Conservation (phyloP, 2,888 invertebrate genomes). For the Cephalotes varians region DNA sequence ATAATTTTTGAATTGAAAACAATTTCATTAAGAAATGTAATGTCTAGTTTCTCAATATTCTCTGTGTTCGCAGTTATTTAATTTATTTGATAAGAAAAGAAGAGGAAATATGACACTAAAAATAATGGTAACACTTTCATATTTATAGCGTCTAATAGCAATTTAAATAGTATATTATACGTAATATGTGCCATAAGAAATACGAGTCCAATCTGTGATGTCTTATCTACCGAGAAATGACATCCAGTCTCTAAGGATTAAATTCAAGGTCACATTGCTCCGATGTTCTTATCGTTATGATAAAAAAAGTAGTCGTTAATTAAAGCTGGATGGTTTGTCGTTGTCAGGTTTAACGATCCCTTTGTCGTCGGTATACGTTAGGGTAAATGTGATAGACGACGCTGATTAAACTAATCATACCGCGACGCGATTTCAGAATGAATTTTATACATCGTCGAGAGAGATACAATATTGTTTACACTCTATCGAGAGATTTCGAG, state of each 20-base stretch:
- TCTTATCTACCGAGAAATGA: conserved; percentile 34
- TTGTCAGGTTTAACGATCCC: neutral
- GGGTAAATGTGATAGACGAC: neutral
- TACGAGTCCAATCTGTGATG: conserved; percentile 20
- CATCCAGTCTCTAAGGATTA: conserved; percentile 19
- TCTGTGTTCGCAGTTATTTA: neutral
- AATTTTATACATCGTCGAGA: conserved; percentile 5
- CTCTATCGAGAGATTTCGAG: neutral
- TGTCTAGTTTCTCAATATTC: neutral
- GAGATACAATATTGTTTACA: neutral
- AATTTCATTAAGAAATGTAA: neutral
- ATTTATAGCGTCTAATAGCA: neutral
- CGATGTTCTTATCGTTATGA: neutral
- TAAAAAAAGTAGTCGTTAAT: conserved; percentile 29
- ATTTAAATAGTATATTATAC: conserved; percentile 2
- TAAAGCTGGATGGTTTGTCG: neutral
- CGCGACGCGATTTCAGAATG: conserved; percentile 3
- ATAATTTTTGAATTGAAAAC: conserved; percentile 12
- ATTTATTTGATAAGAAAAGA: neutral
- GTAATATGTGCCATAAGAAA: conserved; percentile 7
- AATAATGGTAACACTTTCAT: neutral
- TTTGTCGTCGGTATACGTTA: conserved; percentile 5
- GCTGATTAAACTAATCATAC: conserved; percentile 15
- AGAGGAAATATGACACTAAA: neutral
- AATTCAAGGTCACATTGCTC: neutral